Conservation (phyloP, 2,113 vertebrate species). For the Mirza zaza region DNA sequence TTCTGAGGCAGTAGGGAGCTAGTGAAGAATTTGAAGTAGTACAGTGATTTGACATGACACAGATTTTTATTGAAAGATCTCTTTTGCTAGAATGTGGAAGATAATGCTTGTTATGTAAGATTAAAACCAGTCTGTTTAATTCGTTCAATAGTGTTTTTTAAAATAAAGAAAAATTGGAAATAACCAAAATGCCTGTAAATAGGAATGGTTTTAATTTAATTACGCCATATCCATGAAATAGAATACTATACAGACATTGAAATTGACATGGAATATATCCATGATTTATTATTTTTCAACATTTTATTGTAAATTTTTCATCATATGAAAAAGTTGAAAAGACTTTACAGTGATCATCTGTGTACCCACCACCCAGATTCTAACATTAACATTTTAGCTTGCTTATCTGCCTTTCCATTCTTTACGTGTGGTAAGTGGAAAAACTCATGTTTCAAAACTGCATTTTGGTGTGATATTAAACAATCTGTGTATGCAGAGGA, state of each 20-base stretch:
- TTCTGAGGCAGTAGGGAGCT: not conserved
- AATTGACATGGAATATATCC: not conserved
- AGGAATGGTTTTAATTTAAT: not conserved
- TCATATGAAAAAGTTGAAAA: not conserved
- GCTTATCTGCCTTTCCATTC: not conserved
- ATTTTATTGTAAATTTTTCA: not conserved
- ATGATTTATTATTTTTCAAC: constrained; percentile 2
- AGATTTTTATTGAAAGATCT: not conserved
- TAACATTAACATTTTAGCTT: not conserved
- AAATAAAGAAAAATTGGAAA: constrained; percentile 2
- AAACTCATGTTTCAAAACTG: not conserved
- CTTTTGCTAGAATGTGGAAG: not conserved
- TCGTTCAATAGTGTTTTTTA: not conserved
- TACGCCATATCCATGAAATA: not conserved
- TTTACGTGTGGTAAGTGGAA: not conserved
- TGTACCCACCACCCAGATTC: not conserved
- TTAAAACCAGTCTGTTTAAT: not conserved
- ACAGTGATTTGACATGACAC: not conserved
- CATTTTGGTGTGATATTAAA: not conserved
- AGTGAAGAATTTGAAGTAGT: not conserved
- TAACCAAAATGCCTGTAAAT: not conserved
- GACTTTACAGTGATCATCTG: not conserved
- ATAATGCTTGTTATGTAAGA: not conserved
- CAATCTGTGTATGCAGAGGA: not conserved
- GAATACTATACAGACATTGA: not conserved